Conservation (phyloP, 2,888 invertebrate genomes). For the Tiliacea citrago region DNA sequence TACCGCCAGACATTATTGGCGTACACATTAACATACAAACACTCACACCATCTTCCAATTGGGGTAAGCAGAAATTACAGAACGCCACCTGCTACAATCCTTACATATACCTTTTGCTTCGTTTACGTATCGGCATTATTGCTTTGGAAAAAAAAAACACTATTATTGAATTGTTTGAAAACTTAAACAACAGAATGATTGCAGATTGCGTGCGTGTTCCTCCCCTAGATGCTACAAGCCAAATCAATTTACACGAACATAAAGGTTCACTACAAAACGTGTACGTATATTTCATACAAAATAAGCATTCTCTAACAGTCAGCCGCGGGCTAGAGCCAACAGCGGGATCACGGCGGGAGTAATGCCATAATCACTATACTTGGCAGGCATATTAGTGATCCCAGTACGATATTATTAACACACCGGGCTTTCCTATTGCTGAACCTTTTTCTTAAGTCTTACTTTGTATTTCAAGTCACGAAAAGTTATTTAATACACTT, state of each 20-base stretch:
- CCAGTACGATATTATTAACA: slow-evolving; percentile 53
- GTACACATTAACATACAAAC: not conserved
- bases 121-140: not conserved
- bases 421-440: slow-evolving; percentile 36
- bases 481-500: not conserved
- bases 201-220: slow-evolving; percentile 30
- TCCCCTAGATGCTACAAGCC: slow-evolving; percentile 4
- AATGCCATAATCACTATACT: slow-evolving; percentile 51
- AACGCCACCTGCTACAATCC: not conserved
- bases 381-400: slow-evolving; percentile 51
- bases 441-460: slow-evolving; percentile 16
- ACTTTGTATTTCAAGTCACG: slow-evolving; percentile 17
- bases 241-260: slow-evolving; percentile 45
- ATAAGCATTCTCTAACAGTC: slow-evolving; percentile 15
- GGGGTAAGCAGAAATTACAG: not conserved
- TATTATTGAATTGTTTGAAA: not conserved
- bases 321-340: slow-evolving; percentile 32
- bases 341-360: slow-evolving; percentile 39
- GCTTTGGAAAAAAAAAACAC: not conserved
- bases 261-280: slow-evolving; percentile 21
- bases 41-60: too few relatives aligned
- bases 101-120: not conserved
- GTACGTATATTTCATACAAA: slow-evolving; percentile 14
- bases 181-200: not conserved
- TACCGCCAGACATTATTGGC: not conserved